Conservation (phyloP, 2,113 vertebrate species). For the Pogonocichla stellata region DNA sequence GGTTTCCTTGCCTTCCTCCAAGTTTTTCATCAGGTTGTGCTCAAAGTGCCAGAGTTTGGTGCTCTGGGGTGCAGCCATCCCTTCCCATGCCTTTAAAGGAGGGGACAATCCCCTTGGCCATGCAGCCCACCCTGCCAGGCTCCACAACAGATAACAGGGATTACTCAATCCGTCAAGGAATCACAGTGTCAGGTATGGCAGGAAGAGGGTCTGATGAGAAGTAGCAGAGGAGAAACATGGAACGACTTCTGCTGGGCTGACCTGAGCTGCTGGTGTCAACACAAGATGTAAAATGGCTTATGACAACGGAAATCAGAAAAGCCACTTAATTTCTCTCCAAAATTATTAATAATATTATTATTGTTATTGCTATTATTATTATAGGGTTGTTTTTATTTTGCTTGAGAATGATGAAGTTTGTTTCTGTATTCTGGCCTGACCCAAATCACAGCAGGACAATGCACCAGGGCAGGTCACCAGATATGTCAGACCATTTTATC, state of each 20-base stretch:
- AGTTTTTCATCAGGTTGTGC: neutral
- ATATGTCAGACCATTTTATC: neutral
- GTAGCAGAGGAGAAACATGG: neutral
- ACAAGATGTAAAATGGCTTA: neutral
- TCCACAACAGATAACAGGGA: rapidly evolving
- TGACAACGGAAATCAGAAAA: neutral
- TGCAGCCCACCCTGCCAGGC: neutral
- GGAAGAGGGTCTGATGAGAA: neutral
- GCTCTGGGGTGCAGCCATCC: rapidly evolving
- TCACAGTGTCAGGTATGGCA: rapidly evolving
- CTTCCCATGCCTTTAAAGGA: rapidly evolving
- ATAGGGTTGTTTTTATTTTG: neutral
- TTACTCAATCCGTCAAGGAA: neutral
- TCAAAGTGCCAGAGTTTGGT: rapidly evolving
- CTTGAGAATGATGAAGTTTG: neutral
- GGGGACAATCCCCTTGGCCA: rapidly evolving
- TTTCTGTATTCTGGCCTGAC: neutral
- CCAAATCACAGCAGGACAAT: rapidly evolving
- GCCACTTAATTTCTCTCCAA: neutral
- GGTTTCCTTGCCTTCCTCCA: neutral
- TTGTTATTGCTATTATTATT: neutral
- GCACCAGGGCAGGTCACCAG: neutral
- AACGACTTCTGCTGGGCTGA: neutral
- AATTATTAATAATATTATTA: neutral
- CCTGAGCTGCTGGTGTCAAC: neutral